Conservation (phyloP, 2,888 invertebrate genomes). For the Drosophila neotestacea region DNA sequence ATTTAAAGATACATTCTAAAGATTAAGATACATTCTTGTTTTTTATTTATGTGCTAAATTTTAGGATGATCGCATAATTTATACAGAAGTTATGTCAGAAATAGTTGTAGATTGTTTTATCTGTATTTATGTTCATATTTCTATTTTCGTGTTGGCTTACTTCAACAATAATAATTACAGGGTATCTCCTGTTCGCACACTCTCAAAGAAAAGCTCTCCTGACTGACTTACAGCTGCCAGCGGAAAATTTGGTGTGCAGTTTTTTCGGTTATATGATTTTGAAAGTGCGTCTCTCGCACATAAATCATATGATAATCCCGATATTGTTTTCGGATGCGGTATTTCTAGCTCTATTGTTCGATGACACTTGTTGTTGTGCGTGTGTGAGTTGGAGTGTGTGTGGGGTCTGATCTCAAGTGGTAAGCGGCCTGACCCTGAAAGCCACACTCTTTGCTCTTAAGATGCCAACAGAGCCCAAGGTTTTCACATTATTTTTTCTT, state of each 20-base stretch:
- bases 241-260: slow-evolving; percentile 46
- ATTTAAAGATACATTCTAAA: background rate
- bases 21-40: no score
- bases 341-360: slow-evolving; percentile 44
- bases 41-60: background rate
- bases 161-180: background rate
- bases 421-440: slow-evolving; percentile 50
- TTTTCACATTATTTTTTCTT: slow-evolving; percentile 7
- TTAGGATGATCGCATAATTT: background rate
- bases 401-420: slow-evolving; percentile 35
- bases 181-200: background rate
- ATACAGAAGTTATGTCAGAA: background rate
- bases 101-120: background rate
- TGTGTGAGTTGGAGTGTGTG: slow-evolving; percentile 28
- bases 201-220: background rate
- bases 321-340: slow-evolving; percentile 45
- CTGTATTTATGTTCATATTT: background rate
- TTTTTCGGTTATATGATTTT: slow-evolving; percentile 52
- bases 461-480: slow-evolving; percentile 37
- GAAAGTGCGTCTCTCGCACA: slow-evolving; percentile 68
- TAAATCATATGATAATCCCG: slow-evolving; percentile 76
- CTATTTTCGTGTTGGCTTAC: no score
- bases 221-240: slow-evolving; percentile 32
- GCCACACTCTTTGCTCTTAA: slow-evolving; percentile 19
- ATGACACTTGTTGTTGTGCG: slow-evolving; percentile 65